Conservation (phyloP, 1,140 invertebrate genomes). For the Lordiphosa clarofinis region DNA sequence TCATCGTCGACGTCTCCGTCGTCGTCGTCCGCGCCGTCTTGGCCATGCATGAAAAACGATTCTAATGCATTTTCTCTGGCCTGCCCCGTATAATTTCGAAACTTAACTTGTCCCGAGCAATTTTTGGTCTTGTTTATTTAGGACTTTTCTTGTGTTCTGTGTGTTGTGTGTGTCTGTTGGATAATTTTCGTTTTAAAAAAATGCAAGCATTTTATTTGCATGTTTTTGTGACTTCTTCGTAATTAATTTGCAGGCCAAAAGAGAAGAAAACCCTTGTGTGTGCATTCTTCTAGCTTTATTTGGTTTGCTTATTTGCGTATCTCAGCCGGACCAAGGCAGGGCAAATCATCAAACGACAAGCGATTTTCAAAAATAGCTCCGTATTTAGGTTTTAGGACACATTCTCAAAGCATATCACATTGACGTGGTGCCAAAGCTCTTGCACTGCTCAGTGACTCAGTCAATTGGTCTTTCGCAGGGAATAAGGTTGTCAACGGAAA, state of each 20-base stretch:
- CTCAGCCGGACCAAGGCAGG: too few relatives aligned
- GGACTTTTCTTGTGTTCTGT: conserved; percentile 31
- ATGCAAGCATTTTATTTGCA: conserved; percentile 41
- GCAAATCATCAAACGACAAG: conserved; percentile 19
- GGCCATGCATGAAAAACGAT: conserved; percentile 69
- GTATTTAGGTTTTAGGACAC: conserved; percentile 63
- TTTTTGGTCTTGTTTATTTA: conserved; percentile 75
- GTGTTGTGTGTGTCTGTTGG: conserved; percentile 28
- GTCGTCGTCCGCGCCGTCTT: conserved; percentile 30
- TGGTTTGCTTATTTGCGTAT: conserved; percentile 1
- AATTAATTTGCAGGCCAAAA: conserved; percentile 64
- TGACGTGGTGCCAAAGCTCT: conserved; percentile 48
- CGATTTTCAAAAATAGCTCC: conserved; percentile 25
- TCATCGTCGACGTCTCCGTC: conserved; percentile 29
- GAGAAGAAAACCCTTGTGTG: conserved; percentile 35
- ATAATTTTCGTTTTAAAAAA: conserved; percentile 31
- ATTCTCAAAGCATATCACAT: conserved; percentile 59
- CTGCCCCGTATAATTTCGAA: conserved; percentile 52
- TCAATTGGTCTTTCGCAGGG: conserved; percentile 21
- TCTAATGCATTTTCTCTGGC: conserved; percentile 65
- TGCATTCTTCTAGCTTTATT: conserved; percentile 41
- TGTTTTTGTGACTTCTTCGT: conserved; percentile 33
- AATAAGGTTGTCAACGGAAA: conserved; percentile 1
- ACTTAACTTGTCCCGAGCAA: conserved; percentile 60
- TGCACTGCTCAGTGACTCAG: conserved; percentile 19